A percentile compares a stretch with the other conserved stretches of the same genome.
Evolutionary conservation across 2,113 vertebrate genomes (phyloP).

Genomic region (Lutjanus erythropterus): DNA sequence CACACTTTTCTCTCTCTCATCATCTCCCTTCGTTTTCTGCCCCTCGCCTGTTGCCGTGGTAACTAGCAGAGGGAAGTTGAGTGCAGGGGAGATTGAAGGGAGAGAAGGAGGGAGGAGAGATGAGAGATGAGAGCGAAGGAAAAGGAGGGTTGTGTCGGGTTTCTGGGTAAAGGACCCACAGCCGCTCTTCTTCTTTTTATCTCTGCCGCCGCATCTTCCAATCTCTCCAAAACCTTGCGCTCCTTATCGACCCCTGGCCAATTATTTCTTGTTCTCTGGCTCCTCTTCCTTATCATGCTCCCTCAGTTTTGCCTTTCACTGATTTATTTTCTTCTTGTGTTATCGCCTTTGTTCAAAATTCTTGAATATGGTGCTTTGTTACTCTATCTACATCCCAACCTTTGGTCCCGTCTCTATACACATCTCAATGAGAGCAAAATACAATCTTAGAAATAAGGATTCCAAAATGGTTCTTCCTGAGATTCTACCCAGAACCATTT

Average conservation of each 20-base stretch:
- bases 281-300: constrained; percentile 23
- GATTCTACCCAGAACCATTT: no score
- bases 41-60: constrained; percentile 84
- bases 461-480: no score
- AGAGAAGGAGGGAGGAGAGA: constrained; percentile 25
- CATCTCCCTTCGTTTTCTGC: constrained; percentile 69
- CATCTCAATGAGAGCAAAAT: not conserved
- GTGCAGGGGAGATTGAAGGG: constrained; percentile 62
- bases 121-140: constrained; percentile 21
- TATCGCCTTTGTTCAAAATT: not conserved
- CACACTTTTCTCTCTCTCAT: constrained; percentile 60
- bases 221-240: constrained; percentile 13
- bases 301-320: not conserved
- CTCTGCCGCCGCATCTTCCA: constrained; percentile 27
- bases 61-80: constrained; percentile 80
- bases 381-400: not conserved
- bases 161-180: constrained; percentile 65
- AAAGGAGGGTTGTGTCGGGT: constrained; percentile 30
- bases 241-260: constrained; percentile 28
- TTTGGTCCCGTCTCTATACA: not conserved
- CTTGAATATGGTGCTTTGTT: not conserved
- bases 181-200: constrained; percentile 46
- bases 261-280: constrained; percentile 29
- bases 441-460: no score
- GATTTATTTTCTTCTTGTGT: not conserved